A percentile compares a stretch with the other conserved stretches of the same genome.
phyloP scores from a whole-genome alignment of 2,797 vertebrate genomes.

The Chaetophractus vellerosus region DNA sequence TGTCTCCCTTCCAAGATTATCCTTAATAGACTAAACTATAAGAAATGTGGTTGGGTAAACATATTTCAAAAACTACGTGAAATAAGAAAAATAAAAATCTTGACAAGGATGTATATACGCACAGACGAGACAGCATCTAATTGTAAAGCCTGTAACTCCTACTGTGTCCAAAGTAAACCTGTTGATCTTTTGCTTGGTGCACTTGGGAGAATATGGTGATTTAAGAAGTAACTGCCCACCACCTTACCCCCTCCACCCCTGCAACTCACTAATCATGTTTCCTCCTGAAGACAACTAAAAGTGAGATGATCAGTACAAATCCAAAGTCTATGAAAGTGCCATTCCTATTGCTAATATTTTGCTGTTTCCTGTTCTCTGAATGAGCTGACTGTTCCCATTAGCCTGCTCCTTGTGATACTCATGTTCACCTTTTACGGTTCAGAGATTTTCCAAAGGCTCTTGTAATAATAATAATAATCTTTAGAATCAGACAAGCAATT shows the following conservation, averaged over 20 bases:
- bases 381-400: neutral
- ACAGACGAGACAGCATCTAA: neutral
- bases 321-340: neutral
- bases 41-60: neutral
- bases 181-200: neutral
- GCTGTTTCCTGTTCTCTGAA: neutral
- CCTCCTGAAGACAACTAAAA: neutral
- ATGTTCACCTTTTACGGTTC: neutral
- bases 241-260: neutral
- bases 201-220: neutral
- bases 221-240: neutral
- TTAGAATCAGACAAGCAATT: neutral
- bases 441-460: neutral
- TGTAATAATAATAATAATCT: neutral
- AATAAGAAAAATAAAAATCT: neutral
- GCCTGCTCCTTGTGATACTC: neutral
- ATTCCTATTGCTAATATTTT: neutral
- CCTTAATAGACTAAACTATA: neutral
- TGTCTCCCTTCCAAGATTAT: neutral
- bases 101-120: neutral
- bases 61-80: neutral
- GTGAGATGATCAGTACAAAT: too few relatives aligned
- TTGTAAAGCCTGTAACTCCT: neutral
- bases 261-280: neutral
- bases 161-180: neutral